phyloP scores from a whole-genome alignment of 1,140 invertebrate species.

The Xylocopa sonorina region DNA sequence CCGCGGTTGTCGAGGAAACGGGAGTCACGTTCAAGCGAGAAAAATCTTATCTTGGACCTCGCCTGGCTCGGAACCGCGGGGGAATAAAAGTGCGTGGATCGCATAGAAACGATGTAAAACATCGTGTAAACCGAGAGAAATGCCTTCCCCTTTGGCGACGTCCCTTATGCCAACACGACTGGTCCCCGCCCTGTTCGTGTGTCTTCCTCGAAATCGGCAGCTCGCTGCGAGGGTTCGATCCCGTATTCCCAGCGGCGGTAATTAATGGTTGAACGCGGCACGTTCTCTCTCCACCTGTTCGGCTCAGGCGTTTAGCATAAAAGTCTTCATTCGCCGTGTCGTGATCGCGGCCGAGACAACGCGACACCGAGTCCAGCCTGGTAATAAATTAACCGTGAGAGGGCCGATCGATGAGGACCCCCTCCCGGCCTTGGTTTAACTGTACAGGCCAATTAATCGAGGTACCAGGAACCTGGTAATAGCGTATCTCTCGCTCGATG shows the following conservation, averaged over 20 bases:
- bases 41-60: too few species aligned
- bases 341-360: constrained; percentile 55
- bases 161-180: not conserved
- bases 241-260: constrained; percentile 23
- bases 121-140: not conserved
- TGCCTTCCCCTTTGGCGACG: not conserved
- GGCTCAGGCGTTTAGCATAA: constrained; percentile 64
- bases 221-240: not conserved
- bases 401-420: constrained; percentile 62
- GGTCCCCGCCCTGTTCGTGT: not conserved
- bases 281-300: constrained; percentile 38
- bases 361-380: constrained; percentile 51
- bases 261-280: constrained; percentile 43
- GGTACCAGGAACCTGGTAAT: constrained; percentile 72
- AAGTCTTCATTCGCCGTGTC: constrained; percentile 69
- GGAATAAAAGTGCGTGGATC: too few species aligned
- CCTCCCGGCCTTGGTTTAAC: constrained; percentile 58
- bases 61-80: too few species aligned
- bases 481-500: constrained; percentile 66
- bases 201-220: constrained; percentile 27
- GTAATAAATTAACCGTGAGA: constrained; percentile 73
- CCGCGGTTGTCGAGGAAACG: too few species aligned
- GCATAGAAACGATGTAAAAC: not conserved
- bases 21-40: too few species aligned
- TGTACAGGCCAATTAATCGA: constrained; percentile 76